Evolutionary conservation across 2,113 vertebrate genomes (phyloP).

Genomic region (Laticauda colubrina): DNA sequence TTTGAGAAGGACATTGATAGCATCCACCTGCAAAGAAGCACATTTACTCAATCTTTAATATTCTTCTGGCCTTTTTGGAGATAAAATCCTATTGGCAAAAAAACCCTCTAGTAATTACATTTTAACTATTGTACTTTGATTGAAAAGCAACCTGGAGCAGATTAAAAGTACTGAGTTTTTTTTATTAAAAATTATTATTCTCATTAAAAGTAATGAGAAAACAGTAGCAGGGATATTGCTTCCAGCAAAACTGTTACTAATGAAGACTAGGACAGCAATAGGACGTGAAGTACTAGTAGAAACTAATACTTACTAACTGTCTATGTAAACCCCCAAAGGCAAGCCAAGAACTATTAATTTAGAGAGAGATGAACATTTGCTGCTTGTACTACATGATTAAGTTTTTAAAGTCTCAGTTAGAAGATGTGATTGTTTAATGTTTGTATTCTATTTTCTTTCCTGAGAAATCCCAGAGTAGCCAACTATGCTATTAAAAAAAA

Average conservation of each 20-base stretch:
- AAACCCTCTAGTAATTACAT: neutral
- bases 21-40: conserved; percentile 80
- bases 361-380: neutral
- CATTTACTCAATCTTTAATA: neutral
- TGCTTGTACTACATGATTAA: neutral
- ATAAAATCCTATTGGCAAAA: neutral
- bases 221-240: neutral
- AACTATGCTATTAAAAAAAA: neutral
- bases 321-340: neutral
- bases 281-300: neutral
- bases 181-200: too few relatives aligned
- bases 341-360: neutral
- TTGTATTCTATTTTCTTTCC: neutral
- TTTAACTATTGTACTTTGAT: neutral
- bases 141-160: neutral
- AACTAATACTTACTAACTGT: neutral
- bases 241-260: neutral
- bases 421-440: neutral
- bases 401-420: neutral
- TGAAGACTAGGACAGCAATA: neutral
- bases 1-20: conserved; percentile 91
- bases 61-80: conserved; percentile 11
- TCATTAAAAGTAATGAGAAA: neutral
- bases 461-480: neutral
- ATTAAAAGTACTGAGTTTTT: neutral